These are phyloP conservation scores for Nomada hirtipes DNA, from an alignment of 2,888 invertebrate genomes.

Conservation along the genomic window DNA sequence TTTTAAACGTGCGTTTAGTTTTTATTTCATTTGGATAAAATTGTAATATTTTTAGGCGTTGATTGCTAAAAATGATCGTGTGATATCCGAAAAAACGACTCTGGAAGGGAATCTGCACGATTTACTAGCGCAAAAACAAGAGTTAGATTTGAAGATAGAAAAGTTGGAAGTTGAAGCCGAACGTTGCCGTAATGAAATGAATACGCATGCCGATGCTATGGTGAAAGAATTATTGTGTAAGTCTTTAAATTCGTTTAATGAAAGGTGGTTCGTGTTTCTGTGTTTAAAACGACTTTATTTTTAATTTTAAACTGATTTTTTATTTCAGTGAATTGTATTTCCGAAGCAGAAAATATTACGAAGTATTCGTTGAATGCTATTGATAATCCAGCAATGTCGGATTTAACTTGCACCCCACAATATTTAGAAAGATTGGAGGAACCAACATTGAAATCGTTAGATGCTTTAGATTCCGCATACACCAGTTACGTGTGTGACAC, in stretches of 20 bases:
- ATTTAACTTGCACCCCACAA: constrained; percentile 88
- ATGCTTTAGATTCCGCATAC: constrained; percentile 77
- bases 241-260: constrained; percentile 45
- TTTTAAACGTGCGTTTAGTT: constrained; percentile 25
- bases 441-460: constrained; percentile 83
- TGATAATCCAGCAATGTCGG: constrained; percentile 89
- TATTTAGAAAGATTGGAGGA: constrained; percentile 85
- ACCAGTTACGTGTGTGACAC: constrained; percentile 76
- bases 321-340: constrained; percentile 82
- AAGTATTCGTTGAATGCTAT: constrained; percentile 86
- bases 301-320: background rate
- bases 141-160: constrained; percentile 87
- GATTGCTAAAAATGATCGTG: constrained; percentile 87
- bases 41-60: constrained; percentile 85
- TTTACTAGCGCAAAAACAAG: constrained; percentile 88
- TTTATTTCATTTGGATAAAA: constrained; percentile 36
- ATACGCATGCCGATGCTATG: constrained; percentile 76
- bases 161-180: constrained; percentile 85
- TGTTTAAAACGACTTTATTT: background rate
- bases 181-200: constrained; percentile 75
- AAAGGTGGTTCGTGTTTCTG: background rate
- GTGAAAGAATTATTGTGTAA: constrained; percentile 80
- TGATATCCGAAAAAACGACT: constrained; percentile 87
- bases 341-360: constrained; percentile 85
- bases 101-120: constrained; percentile 89